Base-by-base conservation (phyloP, 2,113 vertebrate genomes). In the Fregetta grallaria region DNA sequence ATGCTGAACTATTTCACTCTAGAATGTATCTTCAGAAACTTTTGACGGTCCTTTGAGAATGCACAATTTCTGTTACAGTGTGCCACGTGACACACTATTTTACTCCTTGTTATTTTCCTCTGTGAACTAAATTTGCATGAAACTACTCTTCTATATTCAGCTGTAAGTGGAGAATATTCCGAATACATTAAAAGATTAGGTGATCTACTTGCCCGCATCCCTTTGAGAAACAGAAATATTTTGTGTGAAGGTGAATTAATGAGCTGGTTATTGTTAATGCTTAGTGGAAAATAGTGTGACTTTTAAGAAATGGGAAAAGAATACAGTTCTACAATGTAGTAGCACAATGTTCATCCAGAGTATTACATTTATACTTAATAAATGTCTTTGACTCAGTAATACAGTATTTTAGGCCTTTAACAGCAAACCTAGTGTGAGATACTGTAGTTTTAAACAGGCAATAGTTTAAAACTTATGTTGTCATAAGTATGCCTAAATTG, bases 121-220 rank as follows among this genome's bases (percentile, higher is more conserved):
- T 84, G 27, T 80, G 67, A 91, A 88, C 38, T 83, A 80, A 86
- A 91, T 93, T 85, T 93, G 42, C 63, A 71, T 92, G 42, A 80
- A 95, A 90, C 74, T n/a, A 42, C 81, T 81, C 66, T 29, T 88
- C 44, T 75, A 18, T 82, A 50, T 73, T 92, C 71, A 76, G 0
- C 20, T 76, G 9, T 86, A 94, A 94, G 21, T 77, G 58, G 63
- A 74, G 88, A 79, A 55, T 94, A 90, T 25, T 88, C 84, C 83
- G 75, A 72, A 76, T 83, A 29, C 25, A 42, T 52, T 90, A 72
- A 94, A 94, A 94, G 36, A 72, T 82, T 12, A 68, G 53, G 25
- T 82, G 49, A 85, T 91, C 45, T 94, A 11, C 66, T 90, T 70
- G 67, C 62, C 45, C 32, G 19, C n/a, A 53, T 95, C 47, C 22